These are phyloP conservation scores for Ferrisia virgata DNA, from an alignment of 2,888 invertebrate species.

Conservation along the genomic window DNA sequence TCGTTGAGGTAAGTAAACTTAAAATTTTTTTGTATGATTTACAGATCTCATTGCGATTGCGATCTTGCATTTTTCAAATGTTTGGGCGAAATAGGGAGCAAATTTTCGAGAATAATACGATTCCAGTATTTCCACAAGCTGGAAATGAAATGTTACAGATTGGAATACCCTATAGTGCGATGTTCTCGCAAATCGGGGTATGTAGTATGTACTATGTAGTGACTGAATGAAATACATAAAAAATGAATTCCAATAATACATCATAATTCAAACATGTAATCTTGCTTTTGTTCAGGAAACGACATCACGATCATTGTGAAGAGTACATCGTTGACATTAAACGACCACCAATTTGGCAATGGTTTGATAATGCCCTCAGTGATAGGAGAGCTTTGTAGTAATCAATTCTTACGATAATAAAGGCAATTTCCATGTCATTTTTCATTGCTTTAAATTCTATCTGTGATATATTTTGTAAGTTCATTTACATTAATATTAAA, in stretches of 20 bases:
- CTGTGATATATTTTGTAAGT: neutral
- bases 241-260: neutral
- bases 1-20: neutral
- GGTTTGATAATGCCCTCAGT: conserved; percentile 15
- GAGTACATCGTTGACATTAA: conserved; percentile 12
- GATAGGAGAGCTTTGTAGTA: neutral
- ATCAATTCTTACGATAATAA: neutral
- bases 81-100: neutral
- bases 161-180: conserved; percentile 11
- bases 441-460: neutral
- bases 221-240: too few species aligned
- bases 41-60: conserved; percentile 29
- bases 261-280: neutral
- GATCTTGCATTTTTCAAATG: conserved; percentile 27
- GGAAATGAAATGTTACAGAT: conserved; percentile 4
- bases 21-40: neutral
- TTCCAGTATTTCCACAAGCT: conserved; percentile 3
- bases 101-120: conserved; percentile 18
- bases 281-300: neutral
- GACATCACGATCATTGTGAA: neutral
- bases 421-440: neutral
- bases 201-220: too few species aligned
- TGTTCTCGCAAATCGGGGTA: neutral
- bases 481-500: neutral
- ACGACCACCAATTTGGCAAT: conserved; percentile 4